Evolutionary conservation across 2,113 vertebrate species (phyloP).

Genomic region (Zosterops lateralis): DNA sequence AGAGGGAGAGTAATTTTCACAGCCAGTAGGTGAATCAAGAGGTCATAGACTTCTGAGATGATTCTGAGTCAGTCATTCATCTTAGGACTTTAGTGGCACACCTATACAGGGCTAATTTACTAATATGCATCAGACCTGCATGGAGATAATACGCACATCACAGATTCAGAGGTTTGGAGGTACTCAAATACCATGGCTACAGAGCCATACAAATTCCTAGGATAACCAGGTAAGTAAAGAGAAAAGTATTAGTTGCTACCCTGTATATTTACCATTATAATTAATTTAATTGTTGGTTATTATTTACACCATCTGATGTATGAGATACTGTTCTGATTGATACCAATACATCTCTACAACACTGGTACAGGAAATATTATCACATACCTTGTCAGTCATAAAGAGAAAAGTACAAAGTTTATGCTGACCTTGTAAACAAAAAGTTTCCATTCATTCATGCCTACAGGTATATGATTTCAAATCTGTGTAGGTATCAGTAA

Average conservation of each 20-base stretch:
- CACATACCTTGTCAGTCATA: neutral
- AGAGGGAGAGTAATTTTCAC: neutral
- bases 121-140: neutral
- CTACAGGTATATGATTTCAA: neutral
- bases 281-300: neutral
- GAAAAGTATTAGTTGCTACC: neutral
- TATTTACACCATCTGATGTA: neutral
- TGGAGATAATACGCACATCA: neutral
- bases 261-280: neutral
- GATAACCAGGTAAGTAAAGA: neutral
- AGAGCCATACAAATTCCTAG: neutral
- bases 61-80: neutral
- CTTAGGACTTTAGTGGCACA: neutral
- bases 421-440: neutral
- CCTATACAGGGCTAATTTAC: neutral
- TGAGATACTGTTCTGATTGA: neutral
- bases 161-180: neutral
- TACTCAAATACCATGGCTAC: neutral
- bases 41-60: neutral
- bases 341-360: neutral
- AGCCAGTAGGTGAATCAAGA: constrained; percentile 17
- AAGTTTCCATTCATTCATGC: neutral
- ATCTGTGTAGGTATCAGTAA: neutral
- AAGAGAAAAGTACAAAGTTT: neutral
- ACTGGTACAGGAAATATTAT: neutral